These are phyloP conservation scores for Morinoia aosen DNA, from an alignment of 2,888 invertebrate species.

Conservation along the genomic window DNA sequence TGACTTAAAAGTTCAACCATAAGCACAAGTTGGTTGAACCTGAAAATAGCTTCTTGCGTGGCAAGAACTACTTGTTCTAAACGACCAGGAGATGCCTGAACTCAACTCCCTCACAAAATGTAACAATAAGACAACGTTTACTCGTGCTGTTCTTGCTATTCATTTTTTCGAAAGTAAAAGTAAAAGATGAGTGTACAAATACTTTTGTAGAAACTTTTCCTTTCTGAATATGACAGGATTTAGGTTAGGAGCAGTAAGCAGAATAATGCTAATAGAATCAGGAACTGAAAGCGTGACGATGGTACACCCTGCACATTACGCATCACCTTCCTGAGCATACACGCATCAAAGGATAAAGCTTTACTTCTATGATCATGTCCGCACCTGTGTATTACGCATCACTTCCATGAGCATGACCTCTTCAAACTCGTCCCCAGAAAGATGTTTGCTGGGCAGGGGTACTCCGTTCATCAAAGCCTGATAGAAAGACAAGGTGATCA, in stretches of 20 bases:
- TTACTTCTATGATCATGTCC: neutral
- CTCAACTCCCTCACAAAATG: neutral
- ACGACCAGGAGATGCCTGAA: neutral
- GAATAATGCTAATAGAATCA: no score
- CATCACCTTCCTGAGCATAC: no score
- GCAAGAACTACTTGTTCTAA: neutral
- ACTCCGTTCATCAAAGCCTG: constrained; percentile 94
- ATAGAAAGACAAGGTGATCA: constrained; percentile 69
- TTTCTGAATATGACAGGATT: no score
- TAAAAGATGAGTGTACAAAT: neutral
- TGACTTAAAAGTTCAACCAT: neutral
- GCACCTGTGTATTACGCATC: constrained; percentile 82
- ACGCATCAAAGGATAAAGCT: neutral
- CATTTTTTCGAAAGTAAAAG: neutral
- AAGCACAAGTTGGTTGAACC: neutral
- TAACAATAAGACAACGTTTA: neutral
- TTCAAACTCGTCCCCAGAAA: constrained; percentile 87
- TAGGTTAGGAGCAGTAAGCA: no score
- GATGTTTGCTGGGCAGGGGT: constrained; percentile 77
- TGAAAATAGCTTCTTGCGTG: neutral
- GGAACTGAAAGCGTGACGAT: no score
- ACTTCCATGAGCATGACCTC: constrained; percentile 91
- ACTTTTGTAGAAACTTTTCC: neutral
- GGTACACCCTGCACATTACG: no score
- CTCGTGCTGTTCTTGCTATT: neutral